Percentiles rank a stretch among this genome's conserved stretches.
Conservation (phyloP, 2,113 vertebrate species). For the Morone chrysops region DNA sequence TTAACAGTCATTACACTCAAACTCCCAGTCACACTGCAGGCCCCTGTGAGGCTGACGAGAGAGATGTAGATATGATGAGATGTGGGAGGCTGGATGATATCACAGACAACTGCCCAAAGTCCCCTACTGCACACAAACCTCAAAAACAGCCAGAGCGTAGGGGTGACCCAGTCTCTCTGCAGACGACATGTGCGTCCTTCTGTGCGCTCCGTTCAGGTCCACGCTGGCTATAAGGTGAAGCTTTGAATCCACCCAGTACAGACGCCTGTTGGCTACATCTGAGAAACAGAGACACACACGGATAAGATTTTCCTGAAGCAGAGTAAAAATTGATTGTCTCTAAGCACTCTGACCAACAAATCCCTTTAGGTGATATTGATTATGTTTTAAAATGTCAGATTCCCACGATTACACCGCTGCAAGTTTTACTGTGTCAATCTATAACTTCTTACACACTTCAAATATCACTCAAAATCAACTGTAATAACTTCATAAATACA, state of each 20-base stretch:
- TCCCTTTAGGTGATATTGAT: conserved; percentile 68
- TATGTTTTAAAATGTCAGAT: conserved; percentile 64
- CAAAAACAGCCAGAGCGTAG: conserved; percentile 95
- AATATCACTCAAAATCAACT: conserved; percentile 31
- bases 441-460: conserved; percentile 37
- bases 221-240: conserved; percentile 94
- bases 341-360: conserved; percentile 54
- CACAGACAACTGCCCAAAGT: neutral
- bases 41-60: conserved; percentile 29
- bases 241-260: conserved; percentile 99
- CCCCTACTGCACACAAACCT: conserved; percentile 83
- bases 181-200: conserved; percentile 92
- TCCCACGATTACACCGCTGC: conserved; percentile 26
- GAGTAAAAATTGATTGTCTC: conserved; percentile 62
- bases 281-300: conserved; percentile 56
- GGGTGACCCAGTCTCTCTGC: conserved; percentile 91
- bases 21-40: conserved; percentile 35
- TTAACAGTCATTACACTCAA: conserved; percentile 52
- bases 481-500: conserved; percentile 13
- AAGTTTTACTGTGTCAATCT: conserved; percentile 33
- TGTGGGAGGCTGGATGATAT: conserved; percentile 36
- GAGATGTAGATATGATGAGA: conserved; percentile 53
- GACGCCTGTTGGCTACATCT: conserved; percentile 94
- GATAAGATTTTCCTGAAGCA: conserved; percentile 23
- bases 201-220: conserved; percentile 92